Evolutionary conservation across 2,888 invertebrate genomes (phyloP).

Genomic region (Epirrhoe tristata): DNA sequence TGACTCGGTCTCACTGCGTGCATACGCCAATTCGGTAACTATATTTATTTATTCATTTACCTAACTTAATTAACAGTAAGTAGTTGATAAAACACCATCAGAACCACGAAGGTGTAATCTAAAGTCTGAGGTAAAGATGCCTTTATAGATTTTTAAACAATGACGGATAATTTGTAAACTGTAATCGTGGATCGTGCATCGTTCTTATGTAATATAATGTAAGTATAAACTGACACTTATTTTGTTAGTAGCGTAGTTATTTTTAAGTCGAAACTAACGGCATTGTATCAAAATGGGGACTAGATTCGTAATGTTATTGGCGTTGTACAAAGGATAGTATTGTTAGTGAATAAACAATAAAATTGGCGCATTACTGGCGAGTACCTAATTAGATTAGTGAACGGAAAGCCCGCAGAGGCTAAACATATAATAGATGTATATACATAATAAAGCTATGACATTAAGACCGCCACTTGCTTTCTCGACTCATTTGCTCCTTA

Average conservation of each 20-base stretch:
- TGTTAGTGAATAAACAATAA: constrained; percentile 79
- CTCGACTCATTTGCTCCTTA: constrained; percentile 63
- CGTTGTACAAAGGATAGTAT: constrained; percentile 83
- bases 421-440: constrained; percentile 71
- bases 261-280: constrained; percentile 76
- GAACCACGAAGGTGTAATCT: constrained; percentile 81
- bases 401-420: constrained; percentile 80
- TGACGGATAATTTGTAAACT: constrained; percentile 71
- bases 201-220: constrained; percentile 77
- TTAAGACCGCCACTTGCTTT: constrained; percentile 73
- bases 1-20: constrained; percentile 60
- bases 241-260: constrained; percentile 80
- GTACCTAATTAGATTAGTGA: constrained; percentile 85
- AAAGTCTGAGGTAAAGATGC: constrained; percentile 86
- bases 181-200: constrained; percentile 77
- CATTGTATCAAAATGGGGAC: constrained; percentile 76
- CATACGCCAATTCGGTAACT: constrained; percentile 71
- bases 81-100: constrained; percentile 79
- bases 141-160: constrained; percentile 84
- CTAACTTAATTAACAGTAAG: constrained; percentile 78
- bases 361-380: constrained; percentile 86
- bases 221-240: constrained; percentile 82
- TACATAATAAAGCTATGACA: constrained; percentile 67
- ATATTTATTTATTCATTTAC: constrained; percentile 80
- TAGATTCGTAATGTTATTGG: constrained; percentile 81